Evolutionary conservation across 2,888 invertebrate species (phyloP).

Genomic region (Athalia circularis): DNA sequence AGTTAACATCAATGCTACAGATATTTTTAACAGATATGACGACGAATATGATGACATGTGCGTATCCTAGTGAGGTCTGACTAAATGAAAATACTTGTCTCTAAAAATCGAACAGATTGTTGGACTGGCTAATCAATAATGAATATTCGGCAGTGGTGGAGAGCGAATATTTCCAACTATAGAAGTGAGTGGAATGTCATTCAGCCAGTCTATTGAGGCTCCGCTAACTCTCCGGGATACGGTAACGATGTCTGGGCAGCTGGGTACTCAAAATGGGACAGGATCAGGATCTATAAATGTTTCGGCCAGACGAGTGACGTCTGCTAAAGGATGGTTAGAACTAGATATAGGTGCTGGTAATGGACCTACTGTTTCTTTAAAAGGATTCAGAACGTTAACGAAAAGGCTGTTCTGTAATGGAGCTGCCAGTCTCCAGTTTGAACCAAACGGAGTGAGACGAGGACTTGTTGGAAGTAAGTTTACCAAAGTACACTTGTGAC

Average conservation of each 20-base stretch:
- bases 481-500: not conserved
- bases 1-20: slow-evolving; percentile 93
- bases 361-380: slow-evolving; percentile 86
- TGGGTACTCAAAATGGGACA: slow-evolving; percentile 92
- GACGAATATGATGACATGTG: slow-evolving; percentile 80
- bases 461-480: slow-evolving; percentile 85
- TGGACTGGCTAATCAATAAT: slow-evolving; percentile 6
- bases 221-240: slow-evolving; percentile 92
- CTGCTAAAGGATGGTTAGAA: slow-evolving; percentile 92
- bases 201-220: slow-evolving; percentile 94
- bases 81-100: no score
- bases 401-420: slow-evolving; percentile 86
- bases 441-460: slow-evolving; percentile 85
- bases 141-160: slow-evolving; percentile 71
- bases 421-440: slow-evolving; percentile 85
- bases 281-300: slow-evolving; percentile 87
- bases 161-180: slow-evolving; percentile 81
- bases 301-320: slow-evolving; percentile 85
- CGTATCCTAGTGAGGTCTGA: slow-evolving; percentile 21
- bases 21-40: slow-evolving; percentile 91
- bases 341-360: slow-evolving; percentile 90
- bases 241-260: slow-evolving; percentile 87
- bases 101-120: no score
- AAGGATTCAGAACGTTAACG: slow-evolving; percentile 86
- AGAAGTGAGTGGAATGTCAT: slow-evolving; percentile 95